Base-by-base conservation (phyloP, 2,888 invertebrate genomes). In the Agrotis puta region DNA sequence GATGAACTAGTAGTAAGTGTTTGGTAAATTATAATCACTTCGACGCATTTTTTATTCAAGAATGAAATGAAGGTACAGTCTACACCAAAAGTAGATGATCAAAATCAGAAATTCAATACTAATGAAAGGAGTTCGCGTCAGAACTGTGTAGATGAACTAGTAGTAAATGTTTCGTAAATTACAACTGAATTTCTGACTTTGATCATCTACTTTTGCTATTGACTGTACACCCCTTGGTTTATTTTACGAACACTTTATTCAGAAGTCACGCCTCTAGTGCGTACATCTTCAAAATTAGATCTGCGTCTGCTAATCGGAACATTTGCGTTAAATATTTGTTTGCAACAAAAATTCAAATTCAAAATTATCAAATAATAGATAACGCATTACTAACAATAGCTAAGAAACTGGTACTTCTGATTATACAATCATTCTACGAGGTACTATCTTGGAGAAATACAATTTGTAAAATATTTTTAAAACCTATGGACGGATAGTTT, bases 401-500 rank as follows among this genome's bases (percentile, higher is more conserved):
- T 47, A 22, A 54, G 24, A 2, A 39, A 51, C 18, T 45, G 43
- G 18, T 14, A 50, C 9, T 22, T 54, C 13, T n/a, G 11, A 56
- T 45, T 48, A 11, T 2, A 33, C 33, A 9, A 16, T 22, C 1
- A n/a, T n/a, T 24, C 1, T 45, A 57, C 24, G 13, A 43, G n/a
- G 43, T 45, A 18, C 43, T 39, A 39, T 45, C 54, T 22, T 13
- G 16, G 54, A 69, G 1, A 54, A 39, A 58, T 43, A 64, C 24
- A 74, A 27, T 54, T 54, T 27, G 14, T 18, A 14, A 24, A 47
- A 69, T 24, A 48, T 50, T 27, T 22, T 22, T 39, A 51, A 20
- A 50, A 4, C 20, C 11, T 57, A 64, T 5, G 65, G 62, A 78
- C 65, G 58, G 53, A 72, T 43, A 16, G 18, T 39, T 62, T 64